Evolutionary conservation across 2,113 vertebrate genomes (phyloP).

Genomic region (Limanda limanda): DNA sequence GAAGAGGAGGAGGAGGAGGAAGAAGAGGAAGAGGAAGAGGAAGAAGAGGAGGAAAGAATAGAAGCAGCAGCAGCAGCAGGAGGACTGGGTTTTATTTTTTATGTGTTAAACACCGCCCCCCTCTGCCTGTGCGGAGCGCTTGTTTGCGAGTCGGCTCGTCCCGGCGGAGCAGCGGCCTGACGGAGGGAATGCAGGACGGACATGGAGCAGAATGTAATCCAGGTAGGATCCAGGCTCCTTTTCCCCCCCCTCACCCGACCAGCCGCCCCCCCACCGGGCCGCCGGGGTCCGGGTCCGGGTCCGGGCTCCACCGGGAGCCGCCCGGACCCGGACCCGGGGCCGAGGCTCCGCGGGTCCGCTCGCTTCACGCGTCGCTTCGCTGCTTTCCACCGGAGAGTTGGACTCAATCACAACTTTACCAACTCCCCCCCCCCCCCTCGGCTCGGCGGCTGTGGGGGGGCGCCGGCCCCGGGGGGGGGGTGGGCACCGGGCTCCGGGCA

Average conservation of each 20-base stretch:
- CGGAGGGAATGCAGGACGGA: conserved; percentile 86
- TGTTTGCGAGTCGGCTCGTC: conserved; percentile 83
- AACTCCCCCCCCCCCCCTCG: conserved; percentile 39
- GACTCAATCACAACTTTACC: conserved; percentile 71
- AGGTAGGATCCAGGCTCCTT: conserved; percentile 81
- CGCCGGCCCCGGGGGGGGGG: background rate
- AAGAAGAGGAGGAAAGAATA: background rate
- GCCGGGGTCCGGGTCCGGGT: too few relatives aligned
- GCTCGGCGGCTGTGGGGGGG: background rate
- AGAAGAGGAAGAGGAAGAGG: background rate
- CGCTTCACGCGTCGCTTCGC: conserved; percentile 75
- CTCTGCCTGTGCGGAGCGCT: conserved; percentile 62
- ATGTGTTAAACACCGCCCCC: conserved; percentile 24
- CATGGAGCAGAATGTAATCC: conserved; percentile 88
- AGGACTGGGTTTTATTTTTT: background rate
- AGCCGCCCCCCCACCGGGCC: too few relatives aligned
- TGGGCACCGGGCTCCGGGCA: too few relatives aligned
- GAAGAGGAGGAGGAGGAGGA: background rate
- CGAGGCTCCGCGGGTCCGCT: background rate
- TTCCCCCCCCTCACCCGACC: too few relatives aligned
- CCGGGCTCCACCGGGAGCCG: too few relatives aligned
- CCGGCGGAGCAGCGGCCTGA: conserved; percentile 85
- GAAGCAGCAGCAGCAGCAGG: background rate
- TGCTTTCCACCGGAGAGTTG: conserved; percentile 70
- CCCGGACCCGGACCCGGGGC: too few relatives aligned